Conservation (phyloP, 2,888 invertebrate species). For the Alentia gelatinosa region DNA sequence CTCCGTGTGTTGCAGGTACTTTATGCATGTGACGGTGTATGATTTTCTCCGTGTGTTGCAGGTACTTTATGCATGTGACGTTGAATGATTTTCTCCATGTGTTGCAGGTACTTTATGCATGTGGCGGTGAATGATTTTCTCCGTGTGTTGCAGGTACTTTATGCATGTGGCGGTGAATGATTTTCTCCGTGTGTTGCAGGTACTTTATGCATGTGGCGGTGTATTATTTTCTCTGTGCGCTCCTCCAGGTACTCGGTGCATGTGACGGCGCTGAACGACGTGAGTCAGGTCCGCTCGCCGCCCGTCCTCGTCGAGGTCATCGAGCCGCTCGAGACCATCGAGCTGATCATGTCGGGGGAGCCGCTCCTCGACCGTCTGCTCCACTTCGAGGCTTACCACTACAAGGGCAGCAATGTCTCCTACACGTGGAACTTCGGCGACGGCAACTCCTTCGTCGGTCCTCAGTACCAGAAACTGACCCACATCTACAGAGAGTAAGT, state of each 20-base stretch:
- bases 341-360: slow-evolving; percentile 59
- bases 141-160: too few relatives aligned
- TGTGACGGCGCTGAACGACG: slow-evolving; percentile 73
- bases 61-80: too few relatives aligned
- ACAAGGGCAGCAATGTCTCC: slow-evolving; percentile 74
- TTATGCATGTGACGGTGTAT: too few relatives aligned
- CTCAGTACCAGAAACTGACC: background rate
- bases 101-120: too few relatives aligned
- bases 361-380: slow-evolving; percentile 69
- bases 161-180: too few relatives aligned
- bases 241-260: slow-evolving; percentile 70
- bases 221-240: too few relatives aligned
- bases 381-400: slow-evolving; percentile 69
- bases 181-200: too few relatives aligned
- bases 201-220: too few relatives aligned
- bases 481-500: slow-evolving; percentile 69
- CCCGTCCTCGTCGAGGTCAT: slow-evolving; percentile 70
- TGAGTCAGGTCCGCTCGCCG: slow-evolving; percentile 71
- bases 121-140: too few relatives aligned
- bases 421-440: slow-evolving; percentile 79
- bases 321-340: slow-evolving; percentile 54
- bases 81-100: too few relatives aligned
- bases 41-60: too few relatives aligned
- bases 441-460: slow-evolving; percentile 63
- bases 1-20: too few relatives aligned